Percentiles rank a stretch among this genome's conserved stretches.
phyloP scores from a whole-genome alignment of 2,888 invertebrate genomes.

The Leptopterna dolabrata region DNA sequence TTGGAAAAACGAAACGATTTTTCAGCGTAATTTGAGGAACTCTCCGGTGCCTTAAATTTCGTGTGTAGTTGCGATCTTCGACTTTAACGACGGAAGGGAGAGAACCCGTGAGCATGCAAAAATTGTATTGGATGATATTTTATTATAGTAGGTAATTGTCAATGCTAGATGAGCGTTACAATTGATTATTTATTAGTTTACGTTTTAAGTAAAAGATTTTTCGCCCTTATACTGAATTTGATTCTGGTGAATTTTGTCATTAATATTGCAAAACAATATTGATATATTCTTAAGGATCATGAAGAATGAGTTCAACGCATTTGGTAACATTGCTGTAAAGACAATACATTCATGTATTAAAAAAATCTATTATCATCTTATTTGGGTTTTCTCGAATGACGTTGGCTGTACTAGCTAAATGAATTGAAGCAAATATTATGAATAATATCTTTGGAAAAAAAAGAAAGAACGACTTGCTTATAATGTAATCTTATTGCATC shows the following conservation, averaged over 20 bases:
- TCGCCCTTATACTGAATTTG: background rate
- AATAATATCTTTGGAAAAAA: conserved; percentile 1
- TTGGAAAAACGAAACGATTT: background rate
- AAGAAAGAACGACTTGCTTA: conserved; percentile 30
- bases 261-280: conserved; percentile 26
- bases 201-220: conserved; percentile 37
- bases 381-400: conserved; percentile 48
- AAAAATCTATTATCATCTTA: conserved; percentile 35
- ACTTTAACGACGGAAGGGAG: background rate
- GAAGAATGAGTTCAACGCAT: conserved; percentile 41
- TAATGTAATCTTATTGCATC: conserved; percentile 45
- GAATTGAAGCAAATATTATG: conserved; percentile 42
- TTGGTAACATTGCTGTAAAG: conserved; percentile 46
- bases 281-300: background rate
- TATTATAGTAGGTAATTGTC: conserved; percentile 36
- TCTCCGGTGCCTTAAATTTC: conserved; percentile 39
- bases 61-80: background rate
- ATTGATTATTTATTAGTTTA: conserved; percentile 51
- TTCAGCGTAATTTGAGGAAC: conserved; percentile 18
- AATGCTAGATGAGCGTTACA: conserved; percentile 28
- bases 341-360: conserved; percentile 47
- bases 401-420: conserved; percentile 55
- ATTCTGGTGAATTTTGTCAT: background rate
- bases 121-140: conserved; percentile 38
- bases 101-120: background rate